These are phyloP conservation scores for Dichetophora obliterata DNA, from an alignment of 2,888 invertebrate species.

Conservation along the genomic window DNA sequence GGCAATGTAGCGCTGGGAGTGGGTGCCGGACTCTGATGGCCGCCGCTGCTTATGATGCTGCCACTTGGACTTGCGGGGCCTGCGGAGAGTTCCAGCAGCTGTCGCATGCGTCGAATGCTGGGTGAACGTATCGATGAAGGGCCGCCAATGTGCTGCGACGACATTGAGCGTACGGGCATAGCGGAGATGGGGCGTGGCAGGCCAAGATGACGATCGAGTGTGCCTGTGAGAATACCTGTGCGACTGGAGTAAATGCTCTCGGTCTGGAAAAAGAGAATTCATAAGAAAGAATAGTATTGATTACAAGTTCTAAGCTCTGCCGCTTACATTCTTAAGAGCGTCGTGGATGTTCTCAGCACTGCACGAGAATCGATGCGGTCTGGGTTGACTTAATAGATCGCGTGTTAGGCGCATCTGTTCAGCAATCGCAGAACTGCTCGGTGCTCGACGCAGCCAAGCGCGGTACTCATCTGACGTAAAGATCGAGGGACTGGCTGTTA, in stretches of 20 bases:
- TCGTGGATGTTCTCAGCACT: slow-evolving; percentile 93
- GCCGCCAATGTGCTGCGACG: slow-evolving; percentile 79
- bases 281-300: background rate
- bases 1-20: slow-evolving; percentile 85
- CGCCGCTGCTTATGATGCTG: slow-evolving; percentile 68
- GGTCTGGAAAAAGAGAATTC: slow-evolving; percentile 59
- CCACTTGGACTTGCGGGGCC: slow-evolving; percentile 73
- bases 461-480: slow-evolving; percentile 94
- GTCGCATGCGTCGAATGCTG: slow-evolving; percentile 84
- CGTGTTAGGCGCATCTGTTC: slow-evolving; percentile 89
- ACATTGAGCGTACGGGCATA: slow-evolving; percentile 81
- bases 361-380: slow-evolving; percentile 84
- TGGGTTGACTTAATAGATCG: slow-evolving; percentile 77
- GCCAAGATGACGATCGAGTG: slow-evolving; percentile 77
- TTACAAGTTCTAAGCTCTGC: background rate
- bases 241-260: slow-evolving; percentile 75
- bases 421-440: slow-evolving; percentile 92
- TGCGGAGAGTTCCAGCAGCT: slow-evolving; percentile 80
- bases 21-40: slow-evolving; percentile 80
- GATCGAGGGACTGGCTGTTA: slow-evolving; percentile 72
- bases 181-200: slow-evolving; percentile 73
- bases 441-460: slow-evolving; percentile 91
- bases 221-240: slow-evolving; percentile 77
- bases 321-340: slow-evolving; percentile 84
- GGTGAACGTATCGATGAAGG: slow-evolving; percentile 75